phyloP scores from a whole-genome alignment of 1,140 invertebrate species.

The Drosophila saltans region DNA sequence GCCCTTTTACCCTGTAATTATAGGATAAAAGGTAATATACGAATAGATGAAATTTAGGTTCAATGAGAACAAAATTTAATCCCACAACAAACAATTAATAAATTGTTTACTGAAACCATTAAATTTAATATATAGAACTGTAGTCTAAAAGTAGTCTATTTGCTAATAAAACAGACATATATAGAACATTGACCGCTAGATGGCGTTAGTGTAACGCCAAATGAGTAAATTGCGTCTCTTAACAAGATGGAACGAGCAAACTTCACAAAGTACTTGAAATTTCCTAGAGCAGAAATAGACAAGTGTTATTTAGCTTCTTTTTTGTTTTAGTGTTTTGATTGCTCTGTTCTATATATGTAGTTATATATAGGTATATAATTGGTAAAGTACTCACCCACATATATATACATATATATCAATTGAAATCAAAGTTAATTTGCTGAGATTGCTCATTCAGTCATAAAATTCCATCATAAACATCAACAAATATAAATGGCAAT shows the following conservation, averaged over 20 bases:
- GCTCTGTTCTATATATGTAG: background rate
- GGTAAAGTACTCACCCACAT: background rate
- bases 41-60: background rate
- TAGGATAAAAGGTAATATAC: background rate
- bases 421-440: slow-evolving; percentile 8
- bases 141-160: too few relatives aligned
- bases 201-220: too few relatives aligned
- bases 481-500: slow-evolving; percentile 1
- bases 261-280: background rate
- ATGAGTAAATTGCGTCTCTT: too few relatives aligned
- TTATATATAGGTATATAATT: too few relatives aligned
- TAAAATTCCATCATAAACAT: slow-evolving; percentile 8
- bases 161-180: too few relatives aligned
- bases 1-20: background rate
- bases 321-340: background rate
- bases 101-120: too few relatives aligned
- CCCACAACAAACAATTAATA: too few relatives aligned
- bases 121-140: too few relatives aligned
- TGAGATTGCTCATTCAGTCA: slow-evolving; percentile 8
- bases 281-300: background rate
- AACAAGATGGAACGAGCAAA: too few relatives aligned
- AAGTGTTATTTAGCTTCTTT: too few relatives aligned
- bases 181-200: too few relatives aligned
- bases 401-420: background rate
- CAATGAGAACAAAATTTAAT: too few relatives aligned